Conservation (phyloP, 2,113 vertebrate genomes). For the Motacilla alba region DNA sequence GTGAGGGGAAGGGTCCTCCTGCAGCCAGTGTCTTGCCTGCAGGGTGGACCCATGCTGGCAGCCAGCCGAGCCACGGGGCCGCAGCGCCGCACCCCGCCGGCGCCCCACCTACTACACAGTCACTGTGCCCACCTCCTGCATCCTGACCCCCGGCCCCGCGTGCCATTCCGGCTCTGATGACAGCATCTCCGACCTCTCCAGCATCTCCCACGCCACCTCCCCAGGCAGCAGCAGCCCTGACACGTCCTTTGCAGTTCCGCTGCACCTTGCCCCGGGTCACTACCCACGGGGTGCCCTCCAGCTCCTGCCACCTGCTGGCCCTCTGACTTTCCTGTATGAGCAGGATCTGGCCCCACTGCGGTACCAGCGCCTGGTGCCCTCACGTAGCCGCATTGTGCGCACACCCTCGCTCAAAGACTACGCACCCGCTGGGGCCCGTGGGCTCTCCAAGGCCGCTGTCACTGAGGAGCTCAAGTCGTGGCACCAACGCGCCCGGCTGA, state of each 20-base stretch:
- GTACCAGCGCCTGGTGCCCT: conserved; percentile 51
- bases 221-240: conserved; percentile 23
- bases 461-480: conserved; percentile 25
- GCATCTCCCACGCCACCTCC: conserved; percentile 1
- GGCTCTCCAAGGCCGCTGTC: background rate
- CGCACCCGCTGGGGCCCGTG: accelerated
- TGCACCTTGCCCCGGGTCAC: background rate
- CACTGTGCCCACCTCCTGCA: conserved; percentile 2
- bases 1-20: background rate
- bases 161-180: background rate
- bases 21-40: background rate
- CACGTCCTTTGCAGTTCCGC: background rate
- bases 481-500: conserved; percentile 19
- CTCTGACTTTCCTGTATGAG: background rate
- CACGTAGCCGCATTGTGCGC: conserved; percentile 43
- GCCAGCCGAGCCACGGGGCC: background rate
- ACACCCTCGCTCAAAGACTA: conserved; percentile 52
- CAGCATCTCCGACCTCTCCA: conserved; percentile 41
- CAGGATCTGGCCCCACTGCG: conserved; percentile 36
- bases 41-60: background rate
- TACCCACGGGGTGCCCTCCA: background rate
- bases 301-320: background rate
- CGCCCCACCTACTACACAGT: conserved; percentile 20
- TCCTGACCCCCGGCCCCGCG: background rate
- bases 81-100: background rate